These are phyloP conservation scores for Paramisgurnus dabryanus DNA, from an alignment of 2,113 vertebrate species.

Conservation along the genomic window DNA sequence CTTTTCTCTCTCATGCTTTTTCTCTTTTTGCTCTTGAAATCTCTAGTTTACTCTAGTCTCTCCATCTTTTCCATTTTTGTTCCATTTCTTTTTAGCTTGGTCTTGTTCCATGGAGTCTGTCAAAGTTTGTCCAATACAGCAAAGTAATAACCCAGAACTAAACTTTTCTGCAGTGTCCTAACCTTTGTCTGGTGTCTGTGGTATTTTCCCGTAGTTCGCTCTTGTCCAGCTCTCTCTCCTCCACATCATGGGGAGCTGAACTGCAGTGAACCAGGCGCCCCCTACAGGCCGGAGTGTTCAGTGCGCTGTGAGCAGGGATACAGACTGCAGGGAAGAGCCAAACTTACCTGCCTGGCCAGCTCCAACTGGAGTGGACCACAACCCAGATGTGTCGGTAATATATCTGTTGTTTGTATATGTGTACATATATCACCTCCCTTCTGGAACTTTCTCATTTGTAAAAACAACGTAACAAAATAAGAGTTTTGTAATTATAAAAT, in stretches of 20 bases:
- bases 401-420: constrained; percentile 30
- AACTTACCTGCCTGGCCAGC: constrained; percentile 84
- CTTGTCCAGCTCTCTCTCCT: constrained; percentile 78
- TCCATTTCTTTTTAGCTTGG: constrained; percentile 2
- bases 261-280: constrained; percentile 76
- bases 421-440: not conserved
- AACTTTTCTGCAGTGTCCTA: not conserved
- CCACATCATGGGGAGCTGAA: constrained; percentile 82
- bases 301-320: constrained; percentile 86
- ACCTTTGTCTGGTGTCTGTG: constrained; percentile 15
- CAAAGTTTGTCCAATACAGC: not conserved
- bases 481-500: too few relatives aligned
- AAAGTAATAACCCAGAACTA: constrained; percentile 6
- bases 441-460: not conserved
- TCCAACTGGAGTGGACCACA: constrained; percentile 88
- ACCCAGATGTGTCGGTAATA: constrained; percentile 92
- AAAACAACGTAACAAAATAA: too few relatives aligned
- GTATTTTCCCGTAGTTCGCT: constrained; percentile 76
- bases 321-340: constrained; percentile 80
- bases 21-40: not conserved
- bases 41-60: constrained; percentile 8
- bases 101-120: not conserved
- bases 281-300: constrained; percentile 80
- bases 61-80: not conserved
- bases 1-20: constrained; percentile 14